Percentiles rank a stretch among this genome's conserved stretches.
phyloP scores from a whole-genome alignment of 1,140 invertebrate species.

The Cyphomyrmex costatus region DNA sequence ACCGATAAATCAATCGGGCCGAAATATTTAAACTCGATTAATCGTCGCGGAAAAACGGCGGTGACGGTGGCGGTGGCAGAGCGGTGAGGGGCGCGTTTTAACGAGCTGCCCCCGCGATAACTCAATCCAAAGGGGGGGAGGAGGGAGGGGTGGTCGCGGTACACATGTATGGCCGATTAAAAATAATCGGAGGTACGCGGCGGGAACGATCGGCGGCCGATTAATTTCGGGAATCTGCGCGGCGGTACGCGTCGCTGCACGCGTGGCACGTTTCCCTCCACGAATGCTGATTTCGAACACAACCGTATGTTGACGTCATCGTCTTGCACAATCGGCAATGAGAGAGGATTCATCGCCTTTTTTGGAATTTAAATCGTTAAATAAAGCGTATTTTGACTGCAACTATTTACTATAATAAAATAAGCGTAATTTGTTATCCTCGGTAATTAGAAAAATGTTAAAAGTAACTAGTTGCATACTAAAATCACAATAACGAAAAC shows the following conservation, averaged over 20 bases:
- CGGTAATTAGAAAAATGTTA: background rate
- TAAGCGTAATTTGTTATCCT: background rate
- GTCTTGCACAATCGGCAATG: constrained; percentile 16
- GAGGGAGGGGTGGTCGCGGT: too few species aligned
- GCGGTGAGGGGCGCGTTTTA: constrained; percentile 54
- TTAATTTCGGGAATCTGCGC: constrained; percentile 61
- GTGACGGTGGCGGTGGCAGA: background rate
- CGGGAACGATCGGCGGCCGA: constrained; percentile 64
- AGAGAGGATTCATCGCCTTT: background rate
- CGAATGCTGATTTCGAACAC: constrained; percentile 8
- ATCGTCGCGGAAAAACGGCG: constrained; percentile 72
- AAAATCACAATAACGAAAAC: background rate
- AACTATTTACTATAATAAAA: background rate
- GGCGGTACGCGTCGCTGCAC: constrained; percentile 35
- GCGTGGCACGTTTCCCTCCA: constrained; percentile 28
- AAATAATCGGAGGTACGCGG: constrained; percentile 69
- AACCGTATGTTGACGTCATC: background rate
- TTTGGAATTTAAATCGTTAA: constrained; percentile 21
- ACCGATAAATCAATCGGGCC: constrained; percentile 64
- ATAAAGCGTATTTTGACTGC: background rate
- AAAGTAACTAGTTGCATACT: background rate
- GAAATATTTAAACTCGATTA: constrained; percentile 74
- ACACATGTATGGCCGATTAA: constrained; percentile 68
- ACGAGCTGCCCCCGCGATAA: constrained; percentile 64
- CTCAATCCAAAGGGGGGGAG: constrained; percentile 57